Conservation (phyloP, 64 coral and sea anemone genomes). For the Actinia tenebrosa region DNA sequence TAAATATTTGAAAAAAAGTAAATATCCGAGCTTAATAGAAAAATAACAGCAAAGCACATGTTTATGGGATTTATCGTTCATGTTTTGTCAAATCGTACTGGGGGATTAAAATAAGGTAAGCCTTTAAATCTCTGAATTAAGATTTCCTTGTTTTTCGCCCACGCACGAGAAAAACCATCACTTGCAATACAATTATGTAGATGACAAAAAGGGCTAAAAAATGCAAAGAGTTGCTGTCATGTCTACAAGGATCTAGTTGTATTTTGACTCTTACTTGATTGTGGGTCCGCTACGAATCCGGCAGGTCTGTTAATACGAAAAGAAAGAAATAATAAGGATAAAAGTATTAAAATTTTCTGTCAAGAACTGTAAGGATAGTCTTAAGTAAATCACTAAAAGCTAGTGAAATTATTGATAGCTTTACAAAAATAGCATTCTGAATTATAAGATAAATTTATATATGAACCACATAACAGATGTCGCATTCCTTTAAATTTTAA, state of each 20-base stretch:
- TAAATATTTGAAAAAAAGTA: background rate
- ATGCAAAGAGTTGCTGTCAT: too few relatives aligned
- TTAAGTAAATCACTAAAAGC: background rate
- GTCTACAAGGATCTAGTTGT: background rate
- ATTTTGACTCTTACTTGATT: background rate
- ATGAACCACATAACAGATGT: background rate
- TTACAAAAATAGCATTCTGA: background rate
- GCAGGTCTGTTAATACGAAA: constrained; percentile 1
- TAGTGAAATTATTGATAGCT: background rate
- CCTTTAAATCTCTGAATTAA: background rate
- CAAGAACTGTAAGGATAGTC: background rate
- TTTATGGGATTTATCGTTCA: background rate
- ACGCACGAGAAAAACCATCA: background rate
- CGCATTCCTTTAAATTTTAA: too few relatives aligned
- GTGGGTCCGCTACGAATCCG: constrained; percentile 1
- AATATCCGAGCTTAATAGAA: background rate
- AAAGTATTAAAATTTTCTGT: background rate
- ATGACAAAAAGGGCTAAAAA: background rate
- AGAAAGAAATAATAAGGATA: background rate
- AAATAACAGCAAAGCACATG: background rate
- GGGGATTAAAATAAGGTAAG: background rate
- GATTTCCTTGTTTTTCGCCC: background rate
- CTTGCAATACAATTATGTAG: background rate
- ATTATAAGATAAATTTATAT: background rate
- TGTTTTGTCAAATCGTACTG: background rate